Base-by-base conservation (phyloP, 92 coral and sea anemone species). In the Micromussa lordhowensis region DNA sequence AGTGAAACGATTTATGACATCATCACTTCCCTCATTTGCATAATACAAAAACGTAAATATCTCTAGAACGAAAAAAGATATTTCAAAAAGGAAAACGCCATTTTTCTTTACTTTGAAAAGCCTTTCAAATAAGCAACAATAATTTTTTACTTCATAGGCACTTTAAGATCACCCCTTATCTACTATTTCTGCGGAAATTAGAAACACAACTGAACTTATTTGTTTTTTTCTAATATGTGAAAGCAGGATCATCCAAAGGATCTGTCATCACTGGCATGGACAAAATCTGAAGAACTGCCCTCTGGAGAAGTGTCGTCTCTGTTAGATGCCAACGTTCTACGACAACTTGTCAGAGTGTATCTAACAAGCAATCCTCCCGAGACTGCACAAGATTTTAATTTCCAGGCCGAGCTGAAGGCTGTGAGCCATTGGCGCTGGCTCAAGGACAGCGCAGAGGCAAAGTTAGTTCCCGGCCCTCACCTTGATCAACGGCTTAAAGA, bases 351-450 rank as follows among this genome's bases (percentile, higher is more conserved):
- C 7, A 31, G 31, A 26, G 19, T n/a, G 30, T 70, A 83, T 48
- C 21, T 83, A 32, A 70, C 16, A 31, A 48, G 44, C 78, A 44
- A 69, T 19, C 32, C 17, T 24, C 87, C 87, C 44, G 49, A 36
- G 9, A 71, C 53, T 29, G 79, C 79, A 2, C 22, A 83, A 22
- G 87, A 83, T 6, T 30, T 74, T 18, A 83, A 83, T 77, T 71
- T 21, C 30, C 87, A 53, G 18, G 87, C 87, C 10, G 78, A 71
- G 31, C 80, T 83, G 31, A 83, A 83, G 22, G 87, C 79, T 19
- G 87, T 72, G 3, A 24, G 87, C 36, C 70, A 70, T 35, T 83
- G 87, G 87, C 54, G 35, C 78, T 83, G 87, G 87, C 35, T 22
- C 10, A 30, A 83, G 13, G 68, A 30, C 21, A 13, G 40, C 1